phyloP scores from a whole-genome alignment of 2,888 invertebrate species.

The Philhelius pedissequus region DNA sequence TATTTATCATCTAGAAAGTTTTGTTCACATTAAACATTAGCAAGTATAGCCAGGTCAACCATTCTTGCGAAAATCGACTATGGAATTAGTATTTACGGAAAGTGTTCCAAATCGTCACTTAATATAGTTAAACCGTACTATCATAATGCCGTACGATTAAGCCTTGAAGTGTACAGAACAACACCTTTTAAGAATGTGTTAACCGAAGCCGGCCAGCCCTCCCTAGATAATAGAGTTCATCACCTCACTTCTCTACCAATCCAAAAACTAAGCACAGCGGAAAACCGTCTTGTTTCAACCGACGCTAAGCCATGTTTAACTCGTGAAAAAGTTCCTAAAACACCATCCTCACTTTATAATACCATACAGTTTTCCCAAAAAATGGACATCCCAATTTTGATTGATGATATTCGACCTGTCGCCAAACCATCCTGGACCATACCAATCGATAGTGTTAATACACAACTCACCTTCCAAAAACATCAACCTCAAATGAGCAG shows the following conservation, averaged over 20 bases:
- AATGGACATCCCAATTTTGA: not conserved
- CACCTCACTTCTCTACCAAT: not conserved
- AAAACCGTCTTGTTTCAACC: not conserved
- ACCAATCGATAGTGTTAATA: not conserved
- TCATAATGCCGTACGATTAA: not conserved
- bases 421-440: not conserved
- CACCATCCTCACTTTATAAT: not conserved
- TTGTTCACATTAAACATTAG: too few relatives aligned
- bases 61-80: not conserved
- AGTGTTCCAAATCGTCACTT: not conserved
- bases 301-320: not conserved
- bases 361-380: not conserved
- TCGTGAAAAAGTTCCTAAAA: not conserved
- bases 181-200: not conserved
- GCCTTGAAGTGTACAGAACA: too few relatives aligned
- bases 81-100: too few relatives aligned
- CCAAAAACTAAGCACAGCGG: not conserved
- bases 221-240: not conserved
- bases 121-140: not conserved
- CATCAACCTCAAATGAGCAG: too few relatives aligned
- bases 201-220: not conserved
- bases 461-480: not conserved
- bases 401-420: not conserved
- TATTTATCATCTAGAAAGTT: not conserved
- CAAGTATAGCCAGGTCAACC: too few relatives aligned